phyloP scores from a whole-genome alignment of 2,113 vertebrate species.

The Ochotona princeps region DNA sequence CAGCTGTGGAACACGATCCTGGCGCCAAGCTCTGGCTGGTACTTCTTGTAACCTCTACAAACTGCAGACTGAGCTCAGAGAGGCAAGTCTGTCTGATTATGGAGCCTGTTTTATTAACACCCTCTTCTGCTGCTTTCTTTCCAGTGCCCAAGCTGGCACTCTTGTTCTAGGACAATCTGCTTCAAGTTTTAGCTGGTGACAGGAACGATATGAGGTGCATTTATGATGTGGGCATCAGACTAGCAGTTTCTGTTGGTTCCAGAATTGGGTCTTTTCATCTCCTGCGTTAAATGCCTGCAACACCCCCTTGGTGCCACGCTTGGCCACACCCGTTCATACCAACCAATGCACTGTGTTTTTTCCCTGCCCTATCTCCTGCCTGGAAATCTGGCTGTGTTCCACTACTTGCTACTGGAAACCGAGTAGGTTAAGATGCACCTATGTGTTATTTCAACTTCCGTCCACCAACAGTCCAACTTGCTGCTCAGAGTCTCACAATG shows the following conservation, averaged over 20 bases:
- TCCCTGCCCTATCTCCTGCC: neutral
- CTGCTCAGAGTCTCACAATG: neutral
- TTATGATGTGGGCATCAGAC: neutral
- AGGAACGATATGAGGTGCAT: neutral
- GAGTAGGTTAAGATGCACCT: neutral
- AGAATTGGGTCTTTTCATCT: neutral
- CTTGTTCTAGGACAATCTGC: neutral
- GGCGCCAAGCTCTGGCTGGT: too few species aligned
- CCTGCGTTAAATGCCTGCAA: neutral
- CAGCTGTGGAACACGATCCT: neutral
- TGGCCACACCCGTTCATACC: neutral
- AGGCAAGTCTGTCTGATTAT: neutral
- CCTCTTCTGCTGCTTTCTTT: neutral
- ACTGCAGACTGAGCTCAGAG: neutral
- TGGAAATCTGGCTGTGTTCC: neutral
- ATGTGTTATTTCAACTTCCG: neutral
- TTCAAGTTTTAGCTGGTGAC: neutral
- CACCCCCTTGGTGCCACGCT: neutral
- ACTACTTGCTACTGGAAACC: neutral
- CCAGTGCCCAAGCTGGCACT: neutral
- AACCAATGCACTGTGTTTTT: neutral
- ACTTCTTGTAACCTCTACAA: neutral
- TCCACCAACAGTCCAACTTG: neutral
- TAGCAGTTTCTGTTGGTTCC: neutral
- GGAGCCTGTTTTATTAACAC: neutral